Conservation (phyloP, 1,140 invertebrate species). For the Drosophila orena region DNA sequence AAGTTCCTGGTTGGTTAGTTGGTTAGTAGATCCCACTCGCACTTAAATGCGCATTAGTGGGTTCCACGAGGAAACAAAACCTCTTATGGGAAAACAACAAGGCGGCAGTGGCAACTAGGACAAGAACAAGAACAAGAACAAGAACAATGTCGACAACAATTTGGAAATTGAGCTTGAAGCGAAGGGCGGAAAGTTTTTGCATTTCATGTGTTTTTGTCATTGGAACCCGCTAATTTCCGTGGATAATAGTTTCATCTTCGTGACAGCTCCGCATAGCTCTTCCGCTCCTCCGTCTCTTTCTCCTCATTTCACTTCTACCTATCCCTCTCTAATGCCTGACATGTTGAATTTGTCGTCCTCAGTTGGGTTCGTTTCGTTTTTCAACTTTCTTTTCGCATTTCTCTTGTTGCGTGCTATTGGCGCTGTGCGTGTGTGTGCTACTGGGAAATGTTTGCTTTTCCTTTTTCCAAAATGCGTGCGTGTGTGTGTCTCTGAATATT, state of each 20-base stretch:
- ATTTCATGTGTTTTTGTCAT: slow-evolving; percentile 76
- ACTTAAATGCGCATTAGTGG: slow-evolving; percentile 52
- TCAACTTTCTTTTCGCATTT: slow-evolving; percentile 58
- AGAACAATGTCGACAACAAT: slow-evolving; percentile 70
- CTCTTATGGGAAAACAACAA: slow-evolving; percentile 34
- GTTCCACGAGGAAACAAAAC: slow-evolving; percentile 32
- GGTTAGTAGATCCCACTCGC: slow-evolving; percentile 10
- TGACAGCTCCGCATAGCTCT: slow-evolving; percentile 36
- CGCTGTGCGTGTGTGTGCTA: slow-evolving; percentile 49
- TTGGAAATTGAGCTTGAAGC: slow-evolving; percentile 72
- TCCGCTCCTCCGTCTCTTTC: background rate
- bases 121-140: slow-evolving; percentile 22
- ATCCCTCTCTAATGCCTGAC: slow-evolving; percentile 47
- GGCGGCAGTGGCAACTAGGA: slow-evolving; percentile 19
- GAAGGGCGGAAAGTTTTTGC: slow-evolving; percentile 63
- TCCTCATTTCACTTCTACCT: background rate
- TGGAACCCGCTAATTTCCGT: slow-evolving; percentile 76
- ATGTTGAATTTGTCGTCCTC: slow-evolving; percentile 74
- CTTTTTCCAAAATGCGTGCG: slow-evolving; percentile 10
- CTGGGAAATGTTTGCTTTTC: slow-evolving; percentile 36
- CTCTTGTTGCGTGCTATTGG: slow-evolving; percentile 68
- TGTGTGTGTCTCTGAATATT: background rate
- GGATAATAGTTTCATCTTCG: slow-evolving; percentile 80
- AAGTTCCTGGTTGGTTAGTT: slow-evolving; percentile 6
- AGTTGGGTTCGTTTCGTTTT: slow-evolving; percentile 56